A percentile compares a stretch with the other conserved stretches of the same genome.
Evolutionary conservation across 2,888 invertebrate genomes (phyloP).

Genomic region (Spisula subtruncata): DNA sequence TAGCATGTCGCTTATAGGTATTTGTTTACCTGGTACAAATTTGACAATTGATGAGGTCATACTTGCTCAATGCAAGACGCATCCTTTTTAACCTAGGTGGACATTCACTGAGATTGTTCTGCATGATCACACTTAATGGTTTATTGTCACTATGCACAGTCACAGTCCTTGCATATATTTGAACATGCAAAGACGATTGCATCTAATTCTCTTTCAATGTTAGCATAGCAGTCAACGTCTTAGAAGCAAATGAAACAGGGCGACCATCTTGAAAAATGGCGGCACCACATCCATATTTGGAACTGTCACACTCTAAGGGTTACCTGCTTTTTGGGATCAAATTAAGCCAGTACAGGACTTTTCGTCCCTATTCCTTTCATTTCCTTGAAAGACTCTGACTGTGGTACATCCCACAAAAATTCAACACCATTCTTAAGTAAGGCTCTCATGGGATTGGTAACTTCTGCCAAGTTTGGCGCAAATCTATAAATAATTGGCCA

Average conservation of each 20-base stretch:
- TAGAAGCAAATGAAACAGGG: constrained; percentile 75
- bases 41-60: constrained; percentile 53
- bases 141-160: constrained; percentile 26
- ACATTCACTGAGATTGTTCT: constrained; percentile 46
- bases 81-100: constrained; percentile 60
- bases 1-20: constrained; percentile 52
- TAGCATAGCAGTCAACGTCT: constrained; percentile 70
- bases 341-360: constrained; percentile 20
- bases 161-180: background rate
- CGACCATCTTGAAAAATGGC: constrained; percentile 70
- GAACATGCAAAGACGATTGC: constrained; percentile 39
- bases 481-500: constrained; percentile 34
- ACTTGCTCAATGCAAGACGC: constrained; percentile 49
- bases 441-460: background rate
- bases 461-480: constrained; percentile 28
- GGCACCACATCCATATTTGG: constrained; percentile 70
- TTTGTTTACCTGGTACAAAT: constrained; percentile 33
- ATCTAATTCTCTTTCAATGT: constrained; percentile 29
- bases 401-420: constrained; percentile 24
- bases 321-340: constrained; percentile 59
- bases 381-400: too few relatives aligned
- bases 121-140: constrained; percentile 46
- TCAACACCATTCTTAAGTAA: constrained; percentile 32
- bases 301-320: constrained; percentile 48
- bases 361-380: background rate